Base-by-base conservation (phyloP, 2,113 vertebrate genomes). In the Sphyrna mokarran region DNA sequence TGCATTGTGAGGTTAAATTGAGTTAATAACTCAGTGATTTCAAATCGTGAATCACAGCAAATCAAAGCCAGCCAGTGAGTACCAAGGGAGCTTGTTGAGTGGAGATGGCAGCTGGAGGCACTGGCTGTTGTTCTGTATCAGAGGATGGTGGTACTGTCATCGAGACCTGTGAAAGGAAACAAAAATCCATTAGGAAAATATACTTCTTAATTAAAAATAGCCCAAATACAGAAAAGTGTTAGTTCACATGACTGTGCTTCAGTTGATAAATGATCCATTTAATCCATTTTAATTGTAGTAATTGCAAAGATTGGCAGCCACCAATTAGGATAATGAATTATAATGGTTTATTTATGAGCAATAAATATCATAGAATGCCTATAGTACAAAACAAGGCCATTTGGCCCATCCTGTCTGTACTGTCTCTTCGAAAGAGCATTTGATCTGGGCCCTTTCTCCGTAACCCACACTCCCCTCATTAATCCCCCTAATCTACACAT, bases 81-180 rank as follows among this genome's bases (percentile, higher is more conserved):
- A 98, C 98, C 98, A 98, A 97, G 78, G 97, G 70, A 58, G 98
- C 95, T 96, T 98, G 98, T 96, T 98, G 98, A 96, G 97, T 98
- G 97, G 98, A 97, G 96, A 97, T 97, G 48, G 98, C 96, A 83
- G 97, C 97, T 96, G 97, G 96, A 68, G 90, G 91, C 91, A 94
- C 37, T 29, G 40, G 40, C 69, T 54, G 40, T 26, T 72, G 94
- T 14, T 48, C 40, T 95, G 68, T 40, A 54, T 95, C 94, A 6
- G 69, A 2, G 3, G 69, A 72, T 54, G 94, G 69, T 10, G 43
- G 68, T 6, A 26, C 43, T 95, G 94, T 18, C 94, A 95, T 72
- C 69, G 72, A 54, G 22, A 14, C 69, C 94, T 95, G 40, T 6
- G 26, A 54, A 95, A 72, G 3, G 16, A 72, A 95, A 70, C 26